phyloP scores from a whole-genome alignment of 2,888 invertebrate genomes.

The Bembecia ichneumoniformis region DNA sequence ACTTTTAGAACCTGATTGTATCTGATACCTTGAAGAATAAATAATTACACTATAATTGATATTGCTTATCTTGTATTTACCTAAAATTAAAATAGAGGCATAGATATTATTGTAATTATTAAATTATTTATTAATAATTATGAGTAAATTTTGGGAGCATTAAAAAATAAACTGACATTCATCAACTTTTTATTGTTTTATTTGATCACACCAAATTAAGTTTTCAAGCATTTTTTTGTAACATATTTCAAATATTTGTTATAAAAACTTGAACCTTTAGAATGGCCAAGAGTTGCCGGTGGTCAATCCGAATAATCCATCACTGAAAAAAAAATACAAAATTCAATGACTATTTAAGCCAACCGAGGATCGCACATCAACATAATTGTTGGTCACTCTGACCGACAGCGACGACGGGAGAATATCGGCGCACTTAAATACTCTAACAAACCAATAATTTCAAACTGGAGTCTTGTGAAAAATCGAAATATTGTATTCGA shows the following conservation, averaged over 20 bases:
- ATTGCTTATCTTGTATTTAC: no score
- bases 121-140: not conserved
- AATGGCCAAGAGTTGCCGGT: constrained; percentile 17
- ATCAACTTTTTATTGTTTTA: not conserved
- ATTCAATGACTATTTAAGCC: no score
- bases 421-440: no score
- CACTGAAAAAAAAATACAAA: constrained; percentile 15
- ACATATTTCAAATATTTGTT: not conserved
- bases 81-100: not conserved
- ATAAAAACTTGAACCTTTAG: constrained; percentile 2
- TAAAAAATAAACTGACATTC: not conserved
- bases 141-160: not conserved
- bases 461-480: no score
- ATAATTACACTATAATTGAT: no score
- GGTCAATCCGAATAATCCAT: constrained; percentile 17
- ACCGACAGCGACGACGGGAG: no score
- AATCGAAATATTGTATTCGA: no score
- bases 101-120: not conserved
- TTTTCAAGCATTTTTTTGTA: not conserved
- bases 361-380: no score
- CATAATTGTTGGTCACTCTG: no score
- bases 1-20: no score
- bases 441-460: no score
- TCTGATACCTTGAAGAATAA: no score
- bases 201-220: not conserved